Base-by-base conservation (phyloP, 2,113 vertebrate genomes). In the Siniperca knerii region DNA sequence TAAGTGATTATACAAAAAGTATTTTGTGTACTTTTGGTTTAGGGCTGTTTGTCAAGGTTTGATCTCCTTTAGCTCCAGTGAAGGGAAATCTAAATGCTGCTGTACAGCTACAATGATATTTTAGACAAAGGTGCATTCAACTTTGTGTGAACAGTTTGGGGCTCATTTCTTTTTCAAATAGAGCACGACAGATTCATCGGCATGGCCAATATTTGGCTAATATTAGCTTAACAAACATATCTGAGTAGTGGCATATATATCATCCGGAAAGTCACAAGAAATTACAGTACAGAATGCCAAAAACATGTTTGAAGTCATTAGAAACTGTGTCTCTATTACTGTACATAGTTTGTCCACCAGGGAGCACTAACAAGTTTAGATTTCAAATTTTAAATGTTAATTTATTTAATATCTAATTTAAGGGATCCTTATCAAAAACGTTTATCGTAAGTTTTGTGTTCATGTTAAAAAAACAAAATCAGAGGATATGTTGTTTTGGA, bases 221-320 rank as follows among this genome's bases (percentile, higher is more conserved):
- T 23, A 8, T 37, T 2, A 48, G 4, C n/a, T 4, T 20, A 68
- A 18, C 8, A 29, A 29, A 50, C 7, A 6, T 64, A 21, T 25
- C 65, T 68, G 46, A 13, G 15, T 75, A 60, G 15, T 40, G 40
- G 57, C 10, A 10, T 48, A 64, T 33, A 70, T 50, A 54, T 65
- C 21, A 25, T 66, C 33, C 25, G 15, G 15, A 46, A n/a, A 74
- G 20, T 75, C 58, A 48, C 65, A 85, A 76, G 29, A 54, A 65
- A 76, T 52, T 12, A 13, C 29, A 35, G 48, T 50, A 50, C 48
- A 50, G 48, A 50, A 5, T 16, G 46, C 0, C 46, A 15, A 48
- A 15, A 15, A 48, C 35, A 37, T 15, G 46, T 48, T 16, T 48
- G 46, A 3, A 4, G 46, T 48, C 46, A 37, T 37, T 37, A 37